Conservation (phyloP, 2,113 vertebrate species). For the Oxyruncus cristatus region DNA sequence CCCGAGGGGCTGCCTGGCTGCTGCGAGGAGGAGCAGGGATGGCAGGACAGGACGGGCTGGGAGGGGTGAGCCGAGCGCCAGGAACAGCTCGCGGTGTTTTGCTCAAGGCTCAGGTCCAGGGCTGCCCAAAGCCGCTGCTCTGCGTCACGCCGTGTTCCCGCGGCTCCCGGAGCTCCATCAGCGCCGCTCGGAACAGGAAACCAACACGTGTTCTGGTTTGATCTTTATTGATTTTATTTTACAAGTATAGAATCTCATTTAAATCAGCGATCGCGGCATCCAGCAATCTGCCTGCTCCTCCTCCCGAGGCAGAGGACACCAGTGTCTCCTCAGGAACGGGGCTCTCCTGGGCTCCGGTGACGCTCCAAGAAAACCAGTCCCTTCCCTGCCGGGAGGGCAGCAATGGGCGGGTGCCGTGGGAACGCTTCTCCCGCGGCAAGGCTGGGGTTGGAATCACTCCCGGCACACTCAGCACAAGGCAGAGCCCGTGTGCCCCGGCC, state of each 20-base stretch:
- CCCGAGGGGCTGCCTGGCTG: background rate
- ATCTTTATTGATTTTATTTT: conserved; percentile 33
- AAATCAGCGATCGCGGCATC: conserved; percentile 23
- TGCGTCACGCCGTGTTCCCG: background rate
- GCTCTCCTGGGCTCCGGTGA: background rate
- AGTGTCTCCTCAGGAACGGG: background rate
- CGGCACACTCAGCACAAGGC: background rate
- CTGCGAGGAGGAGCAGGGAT: background rate
- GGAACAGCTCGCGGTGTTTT: background rate
- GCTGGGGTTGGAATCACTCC: background rate
- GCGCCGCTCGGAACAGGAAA: background rate
- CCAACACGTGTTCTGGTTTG: conserved; percentile 10
- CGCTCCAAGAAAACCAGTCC: background rate
- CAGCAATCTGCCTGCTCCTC: background rate
- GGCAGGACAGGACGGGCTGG: background rate
- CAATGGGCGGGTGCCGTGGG: background rate
- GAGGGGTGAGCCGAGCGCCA: accelerated
- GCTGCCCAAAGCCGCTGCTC: background rate
- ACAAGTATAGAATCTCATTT: conserved; percentile 55
- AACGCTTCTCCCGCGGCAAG: background rate
- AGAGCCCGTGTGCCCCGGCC: background rate
- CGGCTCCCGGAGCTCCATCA: background rate
- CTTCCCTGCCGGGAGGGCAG: background rate
- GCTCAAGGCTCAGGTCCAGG: background rate
- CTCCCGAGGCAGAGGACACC: background rate